Evolutionary conservation across 2,113 vertebrate genomes (phyloP).

Genomic region (Epinephelus moara): DNA sequence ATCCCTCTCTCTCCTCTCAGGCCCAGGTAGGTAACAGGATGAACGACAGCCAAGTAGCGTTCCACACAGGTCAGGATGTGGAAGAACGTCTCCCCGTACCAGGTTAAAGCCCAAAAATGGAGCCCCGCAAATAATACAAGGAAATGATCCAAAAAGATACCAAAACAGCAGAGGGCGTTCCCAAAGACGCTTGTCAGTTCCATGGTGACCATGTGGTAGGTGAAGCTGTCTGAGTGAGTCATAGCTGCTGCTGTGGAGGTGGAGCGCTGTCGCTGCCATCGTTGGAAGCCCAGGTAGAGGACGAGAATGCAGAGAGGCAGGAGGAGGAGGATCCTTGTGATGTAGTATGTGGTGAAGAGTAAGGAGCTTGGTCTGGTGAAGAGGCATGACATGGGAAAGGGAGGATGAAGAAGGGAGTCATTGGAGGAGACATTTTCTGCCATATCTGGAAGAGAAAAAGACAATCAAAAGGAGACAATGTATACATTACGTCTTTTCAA

Average conservation of each 20-base stretch:
- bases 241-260: background rate
- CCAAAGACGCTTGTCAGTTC: background rate
- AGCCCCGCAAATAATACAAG: rapidly evolving
- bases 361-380: background rate
- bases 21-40: too few species aligned
- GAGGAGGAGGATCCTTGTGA: background rate
- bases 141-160: rapidly evolving
- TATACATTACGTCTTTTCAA: background rate
- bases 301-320: conserved; percentile 26
- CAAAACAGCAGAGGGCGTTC: background rate
- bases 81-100: background rate
- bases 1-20: too few species aligned
- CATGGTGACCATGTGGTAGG: conserved; percentile 6
- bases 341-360: background rate
- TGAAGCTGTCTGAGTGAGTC: conserved; percentile 16
- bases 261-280: background rate
- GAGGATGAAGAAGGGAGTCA: background rate
- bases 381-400: background rate
- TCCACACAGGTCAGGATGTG: too few species aligned
- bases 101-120: rapidly evolving
- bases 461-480: background rate
- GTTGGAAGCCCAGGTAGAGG: conserved; percentile 10
- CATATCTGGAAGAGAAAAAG: conserved; percentile 12
- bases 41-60: too few species aligned
- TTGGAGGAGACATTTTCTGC: background rate